Evolutionary conservation across 2,797 vertebrate genomes (phyloP).

Genomic region (Gephyroberyx darwinii): DNA sequence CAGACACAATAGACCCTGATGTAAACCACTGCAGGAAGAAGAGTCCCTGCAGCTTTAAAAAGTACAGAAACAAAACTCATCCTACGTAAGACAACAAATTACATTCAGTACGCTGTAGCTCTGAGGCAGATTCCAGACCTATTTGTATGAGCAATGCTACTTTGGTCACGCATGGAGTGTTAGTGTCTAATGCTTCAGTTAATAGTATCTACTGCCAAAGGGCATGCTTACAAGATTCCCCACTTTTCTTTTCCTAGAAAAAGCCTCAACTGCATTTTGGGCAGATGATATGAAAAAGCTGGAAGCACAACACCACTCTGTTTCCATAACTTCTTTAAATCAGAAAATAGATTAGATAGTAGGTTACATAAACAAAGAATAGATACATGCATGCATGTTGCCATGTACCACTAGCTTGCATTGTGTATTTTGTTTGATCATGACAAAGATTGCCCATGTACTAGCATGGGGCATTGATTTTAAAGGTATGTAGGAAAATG

Average conservation of each 20-base stretch:
- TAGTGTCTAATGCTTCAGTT: conserved; percentile 69
- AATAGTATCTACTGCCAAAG: conserved; percentile 55
- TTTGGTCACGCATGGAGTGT: conserved; percentile 76
- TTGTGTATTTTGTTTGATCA: no score
- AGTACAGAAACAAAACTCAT: conserved; percentile 55
- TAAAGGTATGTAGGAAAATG: not conserved
- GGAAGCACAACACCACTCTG: not conserved
- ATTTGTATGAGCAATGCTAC: conserved; percentile 53
- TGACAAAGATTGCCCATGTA: not conserved
- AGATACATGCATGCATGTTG: no score
- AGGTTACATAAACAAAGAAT: not conserved
- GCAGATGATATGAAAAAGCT: not conserved
- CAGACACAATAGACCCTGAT: conserved; percentile 55
- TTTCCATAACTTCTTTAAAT: not conserved
- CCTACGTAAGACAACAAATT: conserved; percentile 52
- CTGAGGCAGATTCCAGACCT: conserved; percentile 48
- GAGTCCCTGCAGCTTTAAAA: conserved; percentile 52
- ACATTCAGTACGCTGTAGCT: conserved; percentile 34
- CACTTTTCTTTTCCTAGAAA: not conserved
- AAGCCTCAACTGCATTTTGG: conserved; percentile 2
- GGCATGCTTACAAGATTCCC: conserved; percentile 62
- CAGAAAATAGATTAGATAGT: no score
- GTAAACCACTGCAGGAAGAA: conserved; percentile 44
- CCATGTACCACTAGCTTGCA: no score
- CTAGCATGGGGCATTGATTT: not conserved